Conservation (phyloP, 2,113 vertebrate genomes). For the Neomonachus schauinslandi region DNA sequence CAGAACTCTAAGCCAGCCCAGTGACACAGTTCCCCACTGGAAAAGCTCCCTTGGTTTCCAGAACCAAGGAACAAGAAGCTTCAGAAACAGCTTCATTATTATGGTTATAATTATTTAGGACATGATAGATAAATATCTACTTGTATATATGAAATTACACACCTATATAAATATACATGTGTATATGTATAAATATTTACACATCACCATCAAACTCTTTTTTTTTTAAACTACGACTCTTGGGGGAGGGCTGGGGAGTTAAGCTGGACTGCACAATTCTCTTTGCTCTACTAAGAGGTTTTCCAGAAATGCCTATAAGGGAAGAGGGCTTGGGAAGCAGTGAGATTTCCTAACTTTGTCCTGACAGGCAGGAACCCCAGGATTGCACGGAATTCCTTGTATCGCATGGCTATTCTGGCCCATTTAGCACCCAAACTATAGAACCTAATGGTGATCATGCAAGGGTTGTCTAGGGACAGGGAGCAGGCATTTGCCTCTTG, state of each 20-base stretch:
- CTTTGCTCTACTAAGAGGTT: background rate
- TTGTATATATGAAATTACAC: background rate
- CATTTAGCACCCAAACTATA: background rate
- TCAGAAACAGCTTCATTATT: background rate
- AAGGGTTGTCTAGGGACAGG: background rate
- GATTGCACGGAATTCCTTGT: background rate
- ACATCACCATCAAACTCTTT: background rate
- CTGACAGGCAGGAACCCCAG: background rate
- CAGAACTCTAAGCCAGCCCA: slow-evolving; percentile 72
- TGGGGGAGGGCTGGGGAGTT: background rate
- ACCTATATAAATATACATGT: background rate
- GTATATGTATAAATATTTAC: background rate
- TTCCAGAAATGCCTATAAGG: background rate
- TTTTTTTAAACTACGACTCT: background rate
- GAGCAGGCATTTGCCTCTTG: background rate
- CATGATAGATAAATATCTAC: background rate
- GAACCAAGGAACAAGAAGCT: background rate
- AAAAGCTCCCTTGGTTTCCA: background rate
- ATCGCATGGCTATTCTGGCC: rapidly evolving
- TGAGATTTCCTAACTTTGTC: background rate
- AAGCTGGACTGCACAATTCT: background rate
- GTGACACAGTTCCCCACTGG: slow-evolving; percentile 41
- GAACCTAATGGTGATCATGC: background rate
- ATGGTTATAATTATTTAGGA: background rate
- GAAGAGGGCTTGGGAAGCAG: background rate